Evolutionary conservation across 2,113 vertebrate genomes (phyloP).

Genomic region (Neolamprologus caudopunctatus): DNA sequence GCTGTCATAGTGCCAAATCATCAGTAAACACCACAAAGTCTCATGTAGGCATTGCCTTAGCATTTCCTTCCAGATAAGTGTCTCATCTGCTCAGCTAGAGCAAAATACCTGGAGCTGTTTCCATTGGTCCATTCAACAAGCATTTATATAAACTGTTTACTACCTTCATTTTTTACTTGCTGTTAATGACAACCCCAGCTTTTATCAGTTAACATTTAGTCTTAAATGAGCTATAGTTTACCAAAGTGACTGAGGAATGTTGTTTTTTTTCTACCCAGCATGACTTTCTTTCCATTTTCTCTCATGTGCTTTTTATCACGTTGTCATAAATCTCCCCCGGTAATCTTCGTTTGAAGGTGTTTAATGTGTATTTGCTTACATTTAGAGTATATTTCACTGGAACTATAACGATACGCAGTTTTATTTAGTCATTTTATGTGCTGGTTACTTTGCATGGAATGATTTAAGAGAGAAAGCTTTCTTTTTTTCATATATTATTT

Average conservation of each 20-base stretch:
- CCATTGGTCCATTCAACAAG: background rate
- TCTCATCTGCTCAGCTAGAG: slow-evolving; percentile 6
- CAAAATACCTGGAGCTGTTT: background rate
- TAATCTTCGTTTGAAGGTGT: slow-evolving; percentile 6
- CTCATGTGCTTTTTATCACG: background rate
- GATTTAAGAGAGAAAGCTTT: background rate
- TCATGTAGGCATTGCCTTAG: background rate
- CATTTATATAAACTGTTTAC: background rate
- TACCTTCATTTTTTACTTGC: background rate
- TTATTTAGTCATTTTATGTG: background rate
- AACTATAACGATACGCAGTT: background rate
- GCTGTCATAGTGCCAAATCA: background rate
- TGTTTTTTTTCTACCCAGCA: background rate
- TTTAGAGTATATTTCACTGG: background rate
- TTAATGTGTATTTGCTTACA: background rate
- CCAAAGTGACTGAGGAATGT: background rate
- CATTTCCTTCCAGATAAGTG: slow-evolving; percentile 33
- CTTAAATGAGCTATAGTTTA: background rate
- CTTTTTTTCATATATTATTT: background rate
- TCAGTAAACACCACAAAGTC: slow-evolving; percentile 17
- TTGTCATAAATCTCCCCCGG: background rate
- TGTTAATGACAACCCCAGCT: background rate
- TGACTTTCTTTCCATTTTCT: background rate
- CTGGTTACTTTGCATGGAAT: background rate
- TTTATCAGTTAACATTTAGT: background rate